Base-by-base conservation (phyloP, 2,888 invertebrate genomes). In the Timema cristinae region DNA sequence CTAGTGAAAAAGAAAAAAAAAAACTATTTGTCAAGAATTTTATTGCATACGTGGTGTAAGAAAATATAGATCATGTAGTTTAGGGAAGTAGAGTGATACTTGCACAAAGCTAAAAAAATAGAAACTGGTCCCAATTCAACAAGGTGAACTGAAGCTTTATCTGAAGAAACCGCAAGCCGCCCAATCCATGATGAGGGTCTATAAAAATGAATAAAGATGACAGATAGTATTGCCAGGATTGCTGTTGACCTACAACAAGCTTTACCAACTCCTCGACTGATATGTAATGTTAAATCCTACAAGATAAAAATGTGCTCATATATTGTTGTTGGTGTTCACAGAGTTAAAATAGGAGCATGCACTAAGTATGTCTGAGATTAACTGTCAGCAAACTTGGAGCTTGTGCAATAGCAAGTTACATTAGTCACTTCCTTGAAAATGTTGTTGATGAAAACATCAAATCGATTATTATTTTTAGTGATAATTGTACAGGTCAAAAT, bases 121-220 rank as follows among this genome's bases (percentile, higher is more conserved):
- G 11, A 61, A 61, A 61, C 61, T 9, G 61, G 47, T 61, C 15
- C 61, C 7, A 11, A 61, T 47, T 61, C 61, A 16, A 47, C 11
- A 61, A 61, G 61, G 61, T 11, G 13, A 59, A 59, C 16, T 59
- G 59, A 59, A 59, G 59, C n/a, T 59, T 59, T 16, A 11, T 59
- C 59, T 59, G 59, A 59, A 59, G 16, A 59, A 59, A 59, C 47
- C 32, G 63, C 63, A 63, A 63, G 63, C 48, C 63, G 32, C 63
- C 52, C 52, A 52, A 52, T 9, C 9, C 52, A 52, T 52, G 52
- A 52, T 52, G 52, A 52, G 11, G 52, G 48, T 6, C 63, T 8
- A 63, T 32, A 13, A 11, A 63, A 2, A 13, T n/a, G n/a, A n/a
- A n/a, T n/a, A n/a, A 63, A 63, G 32, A n/a, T 47, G 32, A 48